Conservation (phyloP, 2,797 vertebrate species). For the Hydrolagus colliei region DNA sequence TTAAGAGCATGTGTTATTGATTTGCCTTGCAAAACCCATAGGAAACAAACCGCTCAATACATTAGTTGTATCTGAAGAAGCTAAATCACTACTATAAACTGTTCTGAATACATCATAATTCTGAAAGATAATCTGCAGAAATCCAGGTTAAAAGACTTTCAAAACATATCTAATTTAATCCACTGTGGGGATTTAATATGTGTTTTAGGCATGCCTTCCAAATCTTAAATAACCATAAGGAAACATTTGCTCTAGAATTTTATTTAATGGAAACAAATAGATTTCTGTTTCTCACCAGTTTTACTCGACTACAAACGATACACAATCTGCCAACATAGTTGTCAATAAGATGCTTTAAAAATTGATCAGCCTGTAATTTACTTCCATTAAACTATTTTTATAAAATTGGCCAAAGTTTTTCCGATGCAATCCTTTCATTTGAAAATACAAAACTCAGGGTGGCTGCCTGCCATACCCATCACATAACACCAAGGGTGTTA, state of each 20-base stretch:
- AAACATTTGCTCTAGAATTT: background rate
- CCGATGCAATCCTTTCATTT: background rate
- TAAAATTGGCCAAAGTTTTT: background rate
- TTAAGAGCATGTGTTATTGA: slow-evolving; percentile 2
- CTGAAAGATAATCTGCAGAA: background rate
- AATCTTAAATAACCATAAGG: background rate
- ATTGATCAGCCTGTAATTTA: no score
- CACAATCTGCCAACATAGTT: no score
- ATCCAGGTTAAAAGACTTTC: background rate
- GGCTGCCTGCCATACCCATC: no score
- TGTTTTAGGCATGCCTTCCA: background rate
- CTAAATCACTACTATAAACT: background rate
- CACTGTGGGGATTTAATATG: no score
- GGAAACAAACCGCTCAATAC: background rate
- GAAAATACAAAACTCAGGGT: background rate
- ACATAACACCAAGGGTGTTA: no score
- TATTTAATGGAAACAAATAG: no score
- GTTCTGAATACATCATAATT: background rate
- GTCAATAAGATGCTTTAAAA: no score
- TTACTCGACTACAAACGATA: background rate
- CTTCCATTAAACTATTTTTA: background rate
- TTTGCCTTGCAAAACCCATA: background rate
- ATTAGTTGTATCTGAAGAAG: background rate
- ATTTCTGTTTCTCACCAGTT: background rate
- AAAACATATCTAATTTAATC: background rate